phyloP scores from a whole-genome alignment of 1,140 invertebrate genomes.

The Trichoplusia ni region DNA sequence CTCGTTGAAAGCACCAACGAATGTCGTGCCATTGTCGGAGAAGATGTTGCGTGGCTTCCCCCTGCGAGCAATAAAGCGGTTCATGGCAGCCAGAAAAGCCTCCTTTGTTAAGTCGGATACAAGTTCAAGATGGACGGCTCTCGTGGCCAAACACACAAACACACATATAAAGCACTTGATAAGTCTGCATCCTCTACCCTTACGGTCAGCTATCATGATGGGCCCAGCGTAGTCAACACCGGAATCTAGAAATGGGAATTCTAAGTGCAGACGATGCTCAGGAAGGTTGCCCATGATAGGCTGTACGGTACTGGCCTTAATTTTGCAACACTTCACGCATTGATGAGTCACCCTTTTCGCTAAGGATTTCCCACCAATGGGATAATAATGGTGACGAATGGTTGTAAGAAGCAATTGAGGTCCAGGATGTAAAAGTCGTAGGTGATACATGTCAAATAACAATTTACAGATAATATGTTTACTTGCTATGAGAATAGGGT shows the following conservation, averaged over 20 bases:
- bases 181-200: slow-evolving; percentile 39
- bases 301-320: slow-evolving; percentile 36
- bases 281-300: slow-evolving; percentile 58
- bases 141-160: slow-evolving; percentile 33
- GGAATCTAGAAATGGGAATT: slow-evolving; percentile 44
- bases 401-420: too few species aligned
- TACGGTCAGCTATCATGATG: slow-evolving; percentile 32
- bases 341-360: too few species aligned
- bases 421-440: too few species aligned
- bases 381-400: too few species aligned
- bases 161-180: slow-evolving; percentile 36
- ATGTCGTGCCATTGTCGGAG: slow-evolving; percentile 18
- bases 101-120: slow-evolving; percentile 33
- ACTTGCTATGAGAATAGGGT: too few species aligned
- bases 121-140: slow-evolving; percentile 38
- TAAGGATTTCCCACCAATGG: too few species aligned
- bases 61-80: slow-evolving; percentile 22
- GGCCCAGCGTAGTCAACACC: slow-evolving; percentile 63
- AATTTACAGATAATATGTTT: too few species aligned
- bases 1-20: slow-evolving; percentile 4
- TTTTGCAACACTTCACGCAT: slow-evolving; percentile 57
- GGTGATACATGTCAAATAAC: too few species aligned
- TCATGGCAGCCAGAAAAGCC: slow-evolving; percentile 34
- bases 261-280: slow-evolving; percentile 21
- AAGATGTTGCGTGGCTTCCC: background rate